Conservation (phyloP, 2,797 vertebrate genomes). For the Dromococcyx pavoninus region DNA sequence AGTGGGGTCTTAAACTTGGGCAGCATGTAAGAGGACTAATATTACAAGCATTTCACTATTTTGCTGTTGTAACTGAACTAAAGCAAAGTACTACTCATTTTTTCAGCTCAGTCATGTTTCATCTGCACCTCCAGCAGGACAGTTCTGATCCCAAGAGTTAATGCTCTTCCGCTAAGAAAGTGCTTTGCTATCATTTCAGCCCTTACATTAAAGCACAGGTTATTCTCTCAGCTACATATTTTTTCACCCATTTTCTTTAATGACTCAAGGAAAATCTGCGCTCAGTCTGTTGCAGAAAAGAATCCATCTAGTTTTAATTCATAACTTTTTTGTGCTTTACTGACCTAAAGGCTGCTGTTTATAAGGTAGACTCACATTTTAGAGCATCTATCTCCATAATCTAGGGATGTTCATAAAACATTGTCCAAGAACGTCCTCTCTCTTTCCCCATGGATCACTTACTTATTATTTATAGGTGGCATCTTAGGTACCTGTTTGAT, state of each 20-base stretch:
- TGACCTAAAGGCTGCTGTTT: neutral
- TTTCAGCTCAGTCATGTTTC: slow-evolving; percentile 12
- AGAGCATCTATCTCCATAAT: neutral
- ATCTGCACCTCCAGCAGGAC: slow-evolving; percentile 9
- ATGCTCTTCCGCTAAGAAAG: neutral
- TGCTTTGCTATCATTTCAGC: slow-evolving; percentile 26
- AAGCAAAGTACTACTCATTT: neutral
- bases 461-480: neutral
- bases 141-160: neutral
- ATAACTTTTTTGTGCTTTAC: neutral
- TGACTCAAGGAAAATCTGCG: slow-evolving; percentile 1
- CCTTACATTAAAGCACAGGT: neutral
- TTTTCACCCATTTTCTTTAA: neutral
- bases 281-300: neutral
- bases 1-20: neutral
- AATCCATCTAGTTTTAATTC: neutral
- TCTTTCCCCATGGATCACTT: neutral
- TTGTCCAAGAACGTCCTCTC: neutral
- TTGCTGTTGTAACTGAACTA: neutral
- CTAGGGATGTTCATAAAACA: neutral
- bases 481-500: neutral
- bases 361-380: neutral
- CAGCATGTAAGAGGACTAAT: neutral
- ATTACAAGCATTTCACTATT: neutral
- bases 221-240: neutral